Percentiles rank a stretch among this genome's conserved stretches.
Conservation (phyloP, 2,113 vertebrate species). For the Calidris pugnax region DNA sequence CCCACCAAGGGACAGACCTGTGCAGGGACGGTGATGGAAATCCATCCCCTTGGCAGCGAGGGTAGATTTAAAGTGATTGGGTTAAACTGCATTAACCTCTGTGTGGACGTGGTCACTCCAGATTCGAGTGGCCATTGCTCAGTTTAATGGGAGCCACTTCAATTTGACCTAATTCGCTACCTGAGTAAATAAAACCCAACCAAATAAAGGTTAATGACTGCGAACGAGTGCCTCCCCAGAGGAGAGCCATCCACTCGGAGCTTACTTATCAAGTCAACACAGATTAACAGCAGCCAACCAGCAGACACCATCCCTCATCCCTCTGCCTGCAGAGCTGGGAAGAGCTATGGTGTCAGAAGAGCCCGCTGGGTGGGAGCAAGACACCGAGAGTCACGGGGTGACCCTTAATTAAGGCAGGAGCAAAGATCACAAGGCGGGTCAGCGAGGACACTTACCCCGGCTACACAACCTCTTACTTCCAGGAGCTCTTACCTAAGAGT, state of each 20-base stretch:
- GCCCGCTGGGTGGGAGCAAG: neutral
- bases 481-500: neutral
- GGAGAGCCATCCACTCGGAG: neutral
- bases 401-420: neutral
- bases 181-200: conserved; percentile 42
- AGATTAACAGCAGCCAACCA: neutral
- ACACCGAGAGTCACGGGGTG: rapidly evolving
- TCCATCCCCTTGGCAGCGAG: neutral
- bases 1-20: neutral
- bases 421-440: neutral
- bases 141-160: neutral
- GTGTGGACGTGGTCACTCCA: conserved; percentile 6
- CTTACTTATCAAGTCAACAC: neutral
- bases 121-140: conserved; percentile 40
- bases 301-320: neutral
- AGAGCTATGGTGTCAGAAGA: neutral
- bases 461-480: neutral
- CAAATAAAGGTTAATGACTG: conserved; percentile 48
- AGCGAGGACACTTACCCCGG: neutral
- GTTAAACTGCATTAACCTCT: conserved; percentile 30
- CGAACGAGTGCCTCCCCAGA: neutral
- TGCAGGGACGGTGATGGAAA: neutral
- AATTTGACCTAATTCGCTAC: neutral
- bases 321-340: neutral
- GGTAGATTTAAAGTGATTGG: neutral